Percentiles rank a stretch among this genome's conserved stretches.
Evolutionary conservation across 2,797 vertebrate species (phyloP).

Genomic region (Sebastes miniatus): DNA sequence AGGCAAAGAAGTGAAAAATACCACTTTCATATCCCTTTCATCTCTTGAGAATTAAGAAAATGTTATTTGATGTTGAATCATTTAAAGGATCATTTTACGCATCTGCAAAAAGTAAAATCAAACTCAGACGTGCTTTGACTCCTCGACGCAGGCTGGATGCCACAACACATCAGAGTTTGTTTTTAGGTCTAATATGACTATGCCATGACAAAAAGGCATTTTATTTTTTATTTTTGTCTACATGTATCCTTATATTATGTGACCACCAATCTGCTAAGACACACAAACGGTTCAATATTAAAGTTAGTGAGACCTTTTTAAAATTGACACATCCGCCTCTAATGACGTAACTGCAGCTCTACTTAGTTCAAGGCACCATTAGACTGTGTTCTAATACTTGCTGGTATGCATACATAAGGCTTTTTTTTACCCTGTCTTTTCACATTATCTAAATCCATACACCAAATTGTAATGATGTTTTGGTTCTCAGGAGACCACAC

Average conservation of each 20-base stretch:
- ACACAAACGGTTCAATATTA: neutral
- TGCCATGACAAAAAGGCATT: neutral
- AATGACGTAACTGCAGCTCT: conserved; percentile 18
- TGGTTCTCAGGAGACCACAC: conserved; percentile 50
- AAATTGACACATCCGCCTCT: neutral
- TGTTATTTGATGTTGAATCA: neutral
- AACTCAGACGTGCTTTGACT: no score
- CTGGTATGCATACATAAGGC: conserved; percentile 29
- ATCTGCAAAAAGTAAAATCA: neutral
- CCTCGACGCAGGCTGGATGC: neutral
- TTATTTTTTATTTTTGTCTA: neutral
- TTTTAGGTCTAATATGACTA: neutral
- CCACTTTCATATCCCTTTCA: neutral
- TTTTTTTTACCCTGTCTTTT: conserved; percentile 27
- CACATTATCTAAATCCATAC: conserved; percentile 35
- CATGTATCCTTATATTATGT: neutral
- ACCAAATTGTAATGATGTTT: conserved; percentile 47
- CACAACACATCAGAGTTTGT: neutral
- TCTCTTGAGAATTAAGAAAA: neutral
- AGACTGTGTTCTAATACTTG: conserved; percentile 9
- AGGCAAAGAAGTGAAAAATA: neutral
- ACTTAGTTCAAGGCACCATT: conserved; percentile 24
- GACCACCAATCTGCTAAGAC: neutral
- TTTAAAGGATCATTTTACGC: conserved; percentile 1
- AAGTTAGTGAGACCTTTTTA: neutral